Evolutionary conservation across 2,888 invertebrate genomes (phyloP), one percentile per base, ranked within the genome.

Genomic region (Coelogynopora nodosa): DNA sequence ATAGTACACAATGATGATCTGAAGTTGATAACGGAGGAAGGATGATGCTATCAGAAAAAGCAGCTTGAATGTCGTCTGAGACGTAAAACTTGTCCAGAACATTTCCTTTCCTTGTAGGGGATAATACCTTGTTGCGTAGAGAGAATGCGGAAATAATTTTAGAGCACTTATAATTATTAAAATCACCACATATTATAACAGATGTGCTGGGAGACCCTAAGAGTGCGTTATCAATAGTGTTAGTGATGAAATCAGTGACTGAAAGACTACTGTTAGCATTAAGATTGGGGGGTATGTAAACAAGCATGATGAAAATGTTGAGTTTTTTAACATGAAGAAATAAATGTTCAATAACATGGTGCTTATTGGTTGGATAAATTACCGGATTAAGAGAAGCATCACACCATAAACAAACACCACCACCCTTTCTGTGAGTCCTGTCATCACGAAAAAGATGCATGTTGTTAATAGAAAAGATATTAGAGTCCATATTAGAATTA

Each of bases 1-100:
- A 49, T 49, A 80, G 29, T 80, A 80, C 80, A 80, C 80, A 80
- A 80, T 80, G 29, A 80, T 80, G 80, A 80, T 80, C 80, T 2
- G 80, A 80, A 80, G 26, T 80, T 80, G 80, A 80, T 27, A 80
- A 80, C 28, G 80, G 80, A 26, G 80, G 80, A 23, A 80, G 80
- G 29, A 80, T 80, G 23, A 26, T 27, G 80, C 26, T 23, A 23
- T 80, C 28, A 80, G 26, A 23, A 80, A 80, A 80, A 80, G 23
- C 23, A 80, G 80, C 23, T 26, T 23, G 23, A 10, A 26, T 80
- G 29, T 80, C 80, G 29, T 23, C 28, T 27, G 23, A 27, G 80
- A 80, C 80, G 80, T 26, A 27, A 26, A 80, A 23, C 28, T 80
- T 80, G 80, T 80, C 80, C 5, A 80, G 80, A 80, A 80, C 28